Evolutionary conservation across 2,888 invertebrate genomes (phyloP).

Genomic region (Biston stratarius): DNA sequence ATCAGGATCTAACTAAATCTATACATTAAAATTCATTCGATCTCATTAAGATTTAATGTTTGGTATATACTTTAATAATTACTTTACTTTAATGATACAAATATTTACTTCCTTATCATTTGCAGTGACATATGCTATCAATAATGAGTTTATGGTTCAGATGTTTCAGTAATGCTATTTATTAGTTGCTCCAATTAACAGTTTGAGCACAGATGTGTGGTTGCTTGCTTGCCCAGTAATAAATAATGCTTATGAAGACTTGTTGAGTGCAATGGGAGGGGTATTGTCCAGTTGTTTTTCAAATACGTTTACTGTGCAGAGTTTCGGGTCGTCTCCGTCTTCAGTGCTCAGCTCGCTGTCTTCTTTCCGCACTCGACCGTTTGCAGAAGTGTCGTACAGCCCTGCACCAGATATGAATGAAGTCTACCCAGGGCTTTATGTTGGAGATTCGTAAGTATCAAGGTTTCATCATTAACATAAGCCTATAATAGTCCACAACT

Average conservation of each 20-base stretch:
- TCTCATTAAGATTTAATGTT: conserved; percentile 4
- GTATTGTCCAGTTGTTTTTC: conserved; percentile 60
- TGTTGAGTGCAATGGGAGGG: conserved; percentile 59
- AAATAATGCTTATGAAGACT: conserved; percentile 12
- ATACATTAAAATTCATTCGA: neutral
- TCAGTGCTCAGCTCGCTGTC: conserved; percentile 74
- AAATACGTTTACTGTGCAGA: conserved; percentile 64
- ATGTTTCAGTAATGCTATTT: conserved; percentile 20
- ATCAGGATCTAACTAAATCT: no score
- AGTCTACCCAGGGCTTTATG: conserved; percentile 90
- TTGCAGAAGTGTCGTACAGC: conserved; percentile 72
- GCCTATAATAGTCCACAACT: no score
- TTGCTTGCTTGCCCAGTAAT: conserved; percentile 13
- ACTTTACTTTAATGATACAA: conserved; percentile 26
- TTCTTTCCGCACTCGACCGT: conserved; percentile 69
- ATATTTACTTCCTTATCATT: conserved; percentile 48
- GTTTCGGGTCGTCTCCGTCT: conserved; percentile 72
- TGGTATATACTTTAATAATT: neutral
- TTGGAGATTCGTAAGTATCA: conserved; percentile 91
- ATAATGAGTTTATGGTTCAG: conserved; percentile 38
- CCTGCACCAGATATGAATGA: conserved; percentile 90
- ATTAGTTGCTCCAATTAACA: conserved; percentile 41
- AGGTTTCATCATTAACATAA: neutral
- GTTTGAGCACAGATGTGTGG: conserved; percentile 41
- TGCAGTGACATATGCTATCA: conserved; percentile 36